Conservation (phyloP, 2,113 vertebrate species). For the Propithecus coquereli region DNA sequence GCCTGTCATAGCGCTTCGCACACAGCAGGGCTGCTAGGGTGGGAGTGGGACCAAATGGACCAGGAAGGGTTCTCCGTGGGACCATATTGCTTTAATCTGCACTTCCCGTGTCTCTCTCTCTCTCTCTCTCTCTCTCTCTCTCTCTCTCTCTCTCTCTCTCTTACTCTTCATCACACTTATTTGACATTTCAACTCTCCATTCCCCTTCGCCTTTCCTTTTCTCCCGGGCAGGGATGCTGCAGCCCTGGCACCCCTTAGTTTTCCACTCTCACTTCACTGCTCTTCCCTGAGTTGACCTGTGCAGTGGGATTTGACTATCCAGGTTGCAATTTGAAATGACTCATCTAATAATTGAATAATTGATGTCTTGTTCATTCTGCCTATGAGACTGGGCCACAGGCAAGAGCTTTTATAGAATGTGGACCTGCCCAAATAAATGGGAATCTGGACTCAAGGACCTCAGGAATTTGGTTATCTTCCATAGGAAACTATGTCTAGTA, state of each 20-base stretch:
- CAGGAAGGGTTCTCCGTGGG: background rate
- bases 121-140: background rate
- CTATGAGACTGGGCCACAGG: background rate
- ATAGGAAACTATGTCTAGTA: background rate
- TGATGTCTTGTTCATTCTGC: background rate
- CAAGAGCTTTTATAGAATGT: background rate
- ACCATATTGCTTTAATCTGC: background rate
- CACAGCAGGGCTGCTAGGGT: background rate
- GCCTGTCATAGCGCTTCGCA: background rate
- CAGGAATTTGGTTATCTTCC: background rate
- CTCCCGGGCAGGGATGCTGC: too few relatives aligned
- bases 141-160: background rate
- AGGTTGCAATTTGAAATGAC: background rate
- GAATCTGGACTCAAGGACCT: background rate
- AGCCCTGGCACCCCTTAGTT: background rate
- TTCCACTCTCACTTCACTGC: too few relatives aligned
- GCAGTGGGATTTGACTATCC: background rate
- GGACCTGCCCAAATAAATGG: background rate
- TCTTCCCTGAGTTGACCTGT: background rate
- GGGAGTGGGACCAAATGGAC: background rate
- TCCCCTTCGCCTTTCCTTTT: background rate
- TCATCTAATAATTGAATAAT: too few relatives aligned
- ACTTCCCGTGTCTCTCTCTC: too few relatives aligned
- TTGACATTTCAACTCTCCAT: background rate
- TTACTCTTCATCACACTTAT: background rate